Evolutionary conservation across 2,113 vertebrate species (phyloP).

Genomic region (Tragelaphus buxtoni): DNA sequence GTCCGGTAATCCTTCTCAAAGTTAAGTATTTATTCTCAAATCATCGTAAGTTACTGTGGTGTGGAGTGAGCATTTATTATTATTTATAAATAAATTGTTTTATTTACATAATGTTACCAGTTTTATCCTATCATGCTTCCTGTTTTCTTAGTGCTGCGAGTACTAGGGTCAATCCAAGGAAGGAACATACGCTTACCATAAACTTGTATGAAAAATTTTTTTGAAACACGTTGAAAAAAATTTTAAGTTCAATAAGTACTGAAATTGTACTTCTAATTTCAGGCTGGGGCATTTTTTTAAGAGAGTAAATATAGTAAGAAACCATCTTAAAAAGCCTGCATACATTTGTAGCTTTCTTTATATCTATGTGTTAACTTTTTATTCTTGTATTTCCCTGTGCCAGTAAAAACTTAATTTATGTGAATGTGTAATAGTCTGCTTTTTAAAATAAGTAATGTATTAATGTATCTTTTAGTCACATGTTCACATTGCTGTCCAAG

Average conservation of each 20-base stretch:
- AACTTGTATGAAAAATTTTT: background rate
- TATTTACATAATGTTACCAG: constrained; percentile 66
- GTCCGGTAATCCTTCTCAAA: constrained; percentile 67
- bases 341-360: constrained; percentile 57
- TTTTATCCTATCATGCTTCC: constrained; percentile 61
- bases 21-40: constrained; percentile 76
- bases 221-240: background rate
- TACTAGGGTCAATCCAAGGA: constrained; percentile 27
- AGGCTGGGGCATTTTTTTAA: background rate
- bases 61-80: constrained; percentile 62
- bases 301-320: constrained; percentile 5
- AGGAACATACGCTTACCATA: background rate
- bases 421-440: background rate
- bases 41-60: constrained; percentile 49
- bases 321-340: background rate
- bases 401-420: constrained; percentile 56
- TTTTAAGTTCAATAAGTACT: background rate
- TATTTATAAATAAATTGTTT: constrained; percentile 74
- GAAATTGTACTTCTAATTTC: background rate
- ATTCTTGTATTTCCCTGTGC: constrained; percentile 55
- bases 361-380: constrained; percentile 32
- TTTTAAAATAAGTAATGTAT: constrained; percentile 42
- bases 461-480: constrained; percentile 34
- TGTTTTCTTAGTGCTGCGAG: constrained; percentile 62
- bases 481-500: background rate